These are phyloP conservation scores for Tinea pellionella DNA, from an alignment of 2,888 invertebrate genomes.

Conservation along the genomic window DNA sequence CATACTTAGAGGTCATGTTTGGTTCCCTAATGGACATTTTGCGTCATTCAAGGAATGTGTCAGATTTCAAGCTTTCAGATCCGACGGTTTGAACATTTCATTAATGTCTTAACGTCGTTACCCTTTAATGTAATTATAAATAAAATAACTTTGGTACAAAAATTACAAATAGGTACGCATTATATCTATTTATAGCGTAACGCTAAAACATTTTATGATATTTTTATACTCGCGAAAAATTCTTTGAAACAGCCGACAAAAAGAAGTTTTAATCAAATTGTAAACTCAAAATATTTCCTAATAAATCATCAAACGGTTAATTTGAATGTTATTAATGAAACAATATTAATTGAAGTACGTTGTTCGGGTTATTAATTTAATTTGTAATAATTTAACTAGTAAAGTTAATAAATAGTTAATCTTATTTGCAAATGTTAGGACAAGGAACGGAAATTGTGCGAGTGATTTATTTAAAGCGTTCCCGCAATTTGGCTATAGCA, in stretches of 20 bases:
- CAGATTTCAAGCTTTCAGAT: background rate
- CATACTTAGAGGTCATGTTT: background rate
- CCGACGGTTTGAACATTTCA: background rate
- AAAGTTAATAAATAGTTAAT: conserved; percentile 49
- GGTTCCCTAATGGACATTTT: background rate
- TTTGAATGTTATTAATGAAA: background rate
- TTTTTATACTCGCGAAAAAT: too few species aligned
- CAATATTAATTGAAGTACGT: background rate
- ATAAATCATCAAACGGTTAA: background rate
- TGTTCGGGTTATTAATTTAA: conserved; percentile 12
- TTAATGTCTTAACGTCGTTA: too few species aligned
- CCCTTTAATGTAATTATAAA: too few species aligned
- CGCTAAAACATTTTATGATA: too few species aligned
- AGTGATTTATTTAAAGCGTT: conserved; percentile 47
- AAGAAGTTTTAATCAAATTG: too few species aligned
- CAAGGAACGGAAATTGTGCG: conserved; percentile 35
- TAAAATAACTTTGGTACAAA: too few species aligned
- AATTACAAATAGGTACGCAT: too few species aligned
- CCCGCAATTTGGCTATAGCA: conserved; percentile 48
- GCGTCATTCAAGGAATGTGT: background rate
- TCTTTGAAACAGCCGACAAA: too few species aligned
- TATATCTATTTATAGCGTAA: too few species aligned
- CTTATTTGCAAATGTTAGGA: conserved; percentile 40
- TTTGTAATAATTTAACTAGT: conserved; percentile 29
- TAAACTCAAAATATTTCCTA: background rate